A percentile compares a stretch with the other conserved stretches of the same genome.
Conservation (phyloP, 2,797 vertebrate genomes). For the Atherinosoma microstoma region DNA sequence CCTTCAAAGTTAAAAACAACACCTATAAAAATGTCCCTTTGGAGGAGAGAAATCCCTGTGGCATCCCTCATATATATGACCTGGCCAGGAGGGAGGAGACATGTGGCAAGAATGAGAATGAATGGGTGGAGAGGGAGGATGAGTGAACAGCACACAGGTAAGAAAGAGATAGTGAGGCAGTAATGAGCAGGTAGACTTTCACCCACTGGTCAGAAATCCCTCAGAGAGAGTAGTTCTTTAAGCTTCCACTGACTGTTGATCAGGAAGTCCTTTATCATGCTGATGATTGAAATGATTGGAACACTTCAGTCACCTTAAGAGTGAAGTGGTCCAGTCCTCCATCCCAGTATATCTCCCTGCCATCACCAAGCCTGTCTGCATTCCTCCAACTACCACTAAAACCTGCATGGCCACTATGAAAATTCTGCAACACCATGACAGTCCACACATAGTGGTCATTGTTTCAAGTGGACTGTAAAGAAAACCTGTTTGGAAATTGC, state of each 20-base stretch:
- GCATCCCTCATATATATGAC: slow-evolving; percentile 66
- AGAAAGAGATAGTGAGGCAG: slow-evolving; percentile 54
- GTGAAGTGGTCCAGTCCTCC: slow-evolving; percentile 24
- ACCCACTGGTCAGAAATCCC: slow-evolving; percentile 44
- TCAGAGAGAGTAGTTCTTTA: slow-evolving; percentile 51
- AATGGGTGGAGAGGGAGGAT: slow-evolving; percentile 49
- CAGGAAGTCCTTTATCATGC: slow-evolving; percentile 42
- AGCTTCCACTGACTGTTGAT: slow-evolving; percentile 3
- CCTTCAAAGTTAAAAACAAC: slow-evolving; percentile 30
- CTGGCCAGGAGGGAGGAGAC: slow-evolving; percentile 67
- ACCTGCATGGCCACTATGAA: slow-evolving; percentile 76
- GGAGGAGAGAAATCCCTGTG: slow-evolving; percentile 52
- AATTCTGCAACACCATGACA: slow-evolving; percentile 65
- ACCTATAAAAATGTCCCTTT: slow-evolving; percentile 41
- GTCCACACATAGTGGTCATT: slow-evolving; percentile 58
- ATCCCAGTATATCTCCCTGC: slow-evolving; percentile 19
- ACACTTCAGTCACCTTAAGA: slow-evolving; percentile 26
- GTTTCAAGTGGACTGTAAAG: slow-evolving; percentile 44
- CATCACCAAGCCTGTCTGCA: slow-evolving; percentile 49
- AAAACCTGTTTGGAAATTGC: slow-evolving; percentile 75
- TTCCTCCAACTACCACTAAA: slow-evolving; percentile 58
- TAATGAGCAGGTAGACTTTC: slow-evolving; percentile 65
- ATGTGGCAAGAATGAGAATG: slow-evolving; percentile 27
- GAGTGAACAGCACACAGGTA: slow-evolving; percentile 50
- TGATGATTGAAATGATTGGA: slow-evolving; percentile 29